Conservation (phyloP, 2,888 invertebrate genomes). For the Drosophila tripunctata region DNA sequence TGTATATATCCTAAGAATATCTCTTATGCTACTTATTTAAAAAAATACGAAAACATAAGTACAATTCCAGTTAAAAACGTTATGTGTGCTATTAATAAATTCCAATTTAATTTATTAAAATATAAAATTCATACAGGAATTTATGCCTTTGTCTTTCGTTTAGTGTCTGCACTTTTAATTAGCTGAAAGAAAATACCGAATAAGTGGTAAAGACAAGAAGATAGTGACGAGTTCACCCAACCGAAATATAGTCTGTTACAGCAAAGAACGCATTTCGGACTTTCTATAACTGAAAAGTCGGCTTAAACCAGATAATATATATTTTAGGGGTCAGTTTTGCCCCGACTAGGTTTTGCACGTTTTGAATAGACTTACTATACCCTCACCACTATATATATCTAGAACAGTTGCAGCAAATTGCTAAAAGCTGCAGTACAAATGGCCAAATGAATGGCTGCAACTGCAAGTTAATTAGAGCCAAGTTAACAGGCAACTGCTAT, state of each 20-base stretch:
- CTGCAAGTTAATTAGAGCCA: conserved; percentile 29
- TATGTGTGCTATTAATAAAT: conserved; percentile 71
- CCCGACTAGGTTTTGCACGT: no score
- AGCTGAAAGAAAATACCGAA: neutral
- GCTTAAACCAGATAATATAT: no score
- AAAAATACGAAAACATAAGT: conserved; percentile 15
- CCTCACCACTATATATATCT: no score
- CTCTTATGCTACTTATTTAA: conserved; percentile 40
- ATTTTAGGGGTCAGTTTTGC: no score
- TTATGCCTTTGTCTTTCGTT: neutral
- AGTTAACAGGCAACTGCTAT: neutral
- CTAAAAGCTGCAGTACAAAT: conserved; percentile 32
- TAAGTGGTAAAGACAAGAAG: no score
- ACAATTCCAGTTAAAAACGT: conserved; percentile 55
- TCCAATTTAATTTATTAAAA: conserved; percentile 57
- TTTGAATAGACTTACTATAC: no score
- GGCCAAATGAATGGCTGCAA: conserved; percentile 34
- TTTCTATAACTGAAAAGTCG: no score
- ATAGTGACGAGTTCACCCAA: no score
- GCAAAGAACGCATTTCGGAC: no score
- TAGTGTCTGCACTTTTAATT: neutral
- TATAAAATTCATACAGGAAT: neutral
- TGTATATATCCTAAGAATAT: conserved; percentile 28
- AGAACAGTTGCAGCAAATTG: conserved; percentile 13
- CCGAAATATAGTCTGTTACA: no score